Percentiles rank a stretch among this genome's conserved stretches.
Evolutionary conservation across 2,888 invertebrate genomes (phyloP).

Genomic region (Muscina levida): DNA sequence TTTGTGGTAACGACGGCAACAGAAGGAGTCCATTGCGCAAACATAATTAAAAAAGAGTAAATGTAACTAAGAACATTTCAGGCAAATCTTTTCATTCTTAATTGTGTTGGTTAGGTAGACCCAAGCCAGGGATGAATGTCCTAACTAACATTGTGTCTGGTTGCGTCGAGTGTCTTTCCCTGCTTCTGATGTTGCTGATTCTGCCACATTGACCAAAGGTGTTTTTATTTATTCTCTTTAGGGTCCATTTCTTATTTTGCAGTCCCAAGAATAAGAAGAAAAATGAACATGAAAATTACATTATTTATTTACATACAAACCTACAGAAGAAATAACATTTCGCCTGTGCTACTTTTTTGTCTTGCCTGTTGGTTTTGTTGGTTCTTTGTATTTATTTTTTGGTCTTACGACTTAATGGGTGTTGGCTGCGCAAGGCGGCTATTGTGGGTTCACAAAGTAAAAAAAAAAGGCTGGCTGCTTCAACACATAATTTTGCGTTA

Average conservation of each 20-base stretch:
- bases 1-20: slow-evolving; percentile 6
- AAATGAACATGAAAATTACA: slow-evolving; percentile 22
- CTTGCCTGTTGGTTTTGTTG: neutral
- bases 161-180: neutral
- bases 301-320: slow-evolving; percentile 32
- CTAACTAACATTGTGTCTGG: neutral
- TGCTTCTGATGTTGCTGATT: neutral
- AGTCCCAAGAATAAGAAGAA: neutral
- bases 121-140: too few relatives aligned
- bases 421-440: too few relatives aligned
- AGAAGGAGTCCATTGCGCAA: neutral
- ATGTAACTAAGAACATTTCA: slow-evolving; percentile 13
- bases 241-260: neutral
- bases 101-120: too few relatives aligned
- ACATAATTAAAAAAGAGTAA: slow-evolving; percentile 19
- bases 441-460: neutral
- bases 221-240: neutral
- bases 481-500: slow-evolving; percentile 3
- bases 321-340: neutral
- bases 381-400: neutral
- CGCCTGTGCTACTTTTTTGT: neutral
- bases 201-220: slow-evolving; percentile 10
- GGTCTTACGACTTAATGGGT: neutral
- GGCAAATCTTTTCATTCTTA: neutral
- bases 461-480: slow-evolving; percentile 20